Base-by-base conservation (phyloP, 1,140 invertebrate genomes). In the Nephila pilipes region DNA sequence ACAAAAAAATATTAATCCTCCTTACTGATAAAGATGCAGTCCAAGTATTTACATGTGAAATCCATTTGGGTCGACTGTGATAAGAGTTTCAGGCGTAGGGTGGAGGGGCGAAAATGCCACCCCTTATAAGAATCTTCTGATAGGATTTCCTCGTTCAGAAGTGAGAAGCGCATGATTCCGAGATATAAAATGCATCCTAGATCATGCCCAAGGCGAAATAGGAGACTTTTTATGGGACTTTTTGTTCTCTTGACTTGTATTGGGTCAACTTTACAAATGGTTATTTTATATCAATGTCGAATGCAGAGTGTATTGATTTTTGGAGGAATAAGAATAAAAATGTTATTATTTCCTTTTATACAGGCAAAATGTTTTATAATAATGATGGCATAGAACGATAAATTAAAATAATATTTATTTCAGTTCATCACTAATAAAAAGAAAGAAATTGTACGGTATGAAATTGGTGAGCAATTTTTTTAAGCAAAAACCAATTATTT, bases 21-120 rank as follows among this genome's bases (percentile, higher is more conserved):
- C 80, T 32, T 69, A 38, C 25, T 60, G 90, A 92, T 92, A 92
- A 92, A 63, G 58, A 32, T 63, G 63, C 90, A 69, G 90, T 81
- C 90, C 63, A 92, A 92, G 90, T 92, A 92, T 92, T 92, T 92
- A 92, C 90, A 92, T 92, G 90, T 81, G 90, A 92, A 92, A 92
- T 92, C 90, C 90, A 92, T 92, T 92, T 92, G 90, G 90, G 80
- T 85, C 29, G 58, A 20, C 46, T 46, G 81, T 69, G 90, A 92
- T 92, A 92, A 85, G 46, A 29, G 36, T 65, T 85, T 46, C 81
- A 57, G 90, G 25, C 29, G 29, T 63, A 38, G 58, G 90, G 57
- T 25, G 58, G 57, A 16, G 57, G 89, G 88, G 12, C n/a, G 69
- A 29, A 32, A 89, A 54, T 89, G 65, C 16, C 75, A 57, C 75